Conservation (phyloP, 2,797 vertebrate species). For the Pangasius djambal region DNA sequence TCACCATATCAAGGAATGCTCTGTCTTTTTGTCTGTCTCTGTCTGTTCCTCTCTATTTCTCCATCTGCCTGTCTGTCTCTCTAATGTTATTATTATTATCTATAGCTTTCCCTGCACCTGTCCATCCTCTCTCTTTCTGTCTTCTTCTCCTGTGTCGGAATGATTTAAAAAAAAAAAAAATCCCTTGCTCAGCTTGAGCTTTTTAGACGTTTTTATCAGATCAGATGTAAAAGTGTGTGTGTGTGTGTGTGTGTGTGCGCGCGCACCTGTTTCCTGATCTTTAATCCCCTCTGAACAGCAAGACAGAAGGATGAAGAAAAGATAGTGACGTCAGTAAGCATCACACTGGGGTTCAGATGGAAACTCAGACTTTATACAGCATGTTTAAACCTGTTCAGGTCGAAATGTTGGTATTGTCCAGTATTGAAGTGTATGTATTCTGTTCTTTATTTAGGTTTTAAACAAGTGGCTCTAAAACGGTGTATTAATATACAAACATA, state of each 20-base stretch:
- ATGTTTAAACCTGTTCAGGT: background rate
- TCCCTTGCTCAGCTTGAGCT: background rate
- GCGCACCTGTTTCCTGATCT: slow-evolving; percentile 13
- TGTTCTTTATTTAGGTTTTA: background rate
- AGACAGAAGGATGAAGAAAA: slow-evolving; percentile 16
- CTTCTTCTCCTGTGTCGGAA: background rate
- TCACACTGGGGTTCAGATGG: background rate
- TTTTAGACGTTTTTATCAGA: slow-evolving; percentile 14
- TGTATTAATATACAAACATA: background rate
- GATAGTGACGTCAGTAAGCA: background rate
- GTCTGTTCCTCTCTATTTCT: background rate
- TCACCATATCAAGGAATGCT: background rate
- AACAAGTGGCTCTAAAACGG: background rate
- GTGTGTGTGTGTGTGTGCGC: background rate
- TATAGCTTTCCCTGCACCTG: background rate
- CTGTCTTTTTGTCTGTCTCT: background rate
- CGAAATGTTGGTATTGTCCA: background rate
- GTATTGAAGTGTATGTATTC: background rate
- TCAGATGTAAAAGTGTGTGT: slow-evolving; percentile 2
- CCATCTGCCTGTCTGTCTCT: background rate
- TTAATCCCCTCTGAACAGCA: slow-evolving; percentile 23
- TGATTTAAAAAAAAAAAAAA: background rate
- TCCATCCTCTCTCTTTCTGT: background rate
- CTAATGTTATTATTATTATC: background rate
- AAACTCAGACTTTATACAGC: background rate